These are phyloP conservation scores for Eremophila alpestris DNA, from an alignment of 2,797 vertebrate species.

Conservation along the genomic window DNA sequence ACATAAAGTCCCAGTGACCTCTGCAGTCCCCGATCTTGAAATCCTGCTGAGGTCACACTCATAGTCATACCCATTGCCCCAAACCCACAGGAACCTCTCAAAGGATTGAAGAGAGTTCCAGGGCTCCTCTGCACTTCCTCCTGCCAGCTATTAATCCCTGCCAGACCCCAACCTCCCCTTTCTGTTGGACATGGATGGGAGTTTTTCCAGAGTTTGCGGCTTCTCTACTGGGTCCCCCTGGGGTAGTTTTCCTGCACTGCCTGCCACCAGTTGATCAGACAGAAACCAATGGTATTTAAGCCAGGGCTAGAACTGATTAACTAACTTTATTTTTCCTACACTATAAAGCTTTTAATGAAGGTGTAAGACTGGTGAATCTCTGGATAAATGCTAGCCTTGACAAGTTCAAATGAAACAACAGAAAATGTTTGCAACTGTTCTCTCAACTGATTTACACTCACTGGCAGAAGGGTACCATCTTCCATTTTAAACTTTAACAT, in stretches of 20 bases:
- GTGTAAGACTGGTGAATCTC: not conserved
- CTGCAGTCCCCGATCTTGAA: not conserved
- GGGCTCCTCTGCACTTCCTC: not conserved
- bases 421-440: not conserved
- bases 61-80: not conserved
- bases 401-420: not conserved
- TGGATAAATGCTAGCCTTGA: not conserved
- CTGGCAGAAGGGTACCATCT: not conserved
- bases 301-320: not conserved
- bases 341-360: not conserved
- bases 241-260: not conserved
- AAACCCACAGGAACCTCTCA: not conserved
- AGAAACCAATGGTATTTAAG: not conserved
- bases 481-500: not conserved
- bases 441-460: not conserved
- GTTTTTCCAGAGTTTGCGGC: not conserved
- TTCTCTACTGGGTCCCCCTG: not conserved
- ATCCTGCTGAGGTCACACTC: not conserved
- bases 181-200: not conserved
- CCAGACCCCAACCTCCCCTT: not conserved
- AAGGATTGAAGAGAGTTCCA: not conserved
- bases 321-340: not conserved
- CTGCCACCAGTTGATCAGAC: not conserved
- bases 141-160: not conserved
- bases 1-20: not conserved